A percentile compares a stretch with the other conserved stretches of the same genome.
Conservation (phyloP, 2,797 vertebrate species). For the Rhodeus uyekii region DNA sequence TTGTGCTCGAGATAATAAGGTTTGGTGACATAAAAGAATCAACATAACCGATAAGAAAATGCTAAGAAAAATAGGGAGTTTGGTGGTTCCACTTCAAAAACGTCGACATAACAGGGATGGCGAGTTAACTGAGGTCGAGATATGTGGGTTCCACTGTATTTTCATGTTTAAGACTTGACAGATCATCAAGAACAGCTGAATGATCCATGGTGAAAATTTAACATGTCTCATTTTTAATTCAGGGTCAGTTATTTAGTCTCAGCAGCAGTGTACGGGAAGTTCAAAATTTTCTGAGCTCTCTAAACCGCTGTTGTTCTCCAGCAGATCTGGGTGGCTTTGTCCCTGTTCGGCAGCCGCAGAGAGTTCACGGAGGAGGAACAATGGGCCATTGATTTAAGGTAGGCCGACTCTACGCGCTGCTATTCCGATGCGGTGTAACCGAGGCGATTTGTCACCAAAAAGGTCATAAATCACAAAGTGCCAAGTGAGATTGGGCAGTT, state of each 20-base stretch:
- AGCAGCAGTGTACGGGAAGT: not conserved
- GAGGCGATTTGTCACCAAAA: constrained; percentile 72
- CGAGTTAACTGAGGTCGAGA: too few species aligned
- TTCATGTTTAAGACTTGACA: not conserved
- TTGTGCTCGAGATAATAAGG: too few species aligned
- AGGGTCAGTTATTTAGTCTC: not conserved
- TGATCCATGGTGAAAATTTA: not conserved
- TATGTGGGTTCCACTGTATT: too few species aligned
- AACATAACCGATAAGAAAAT: too few species aligned
- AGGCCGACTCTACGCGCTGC: constrained; percentile 45
- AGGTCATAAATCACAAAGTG: constrained; percentile 72
- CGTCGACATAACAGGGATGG: too few species aligned
- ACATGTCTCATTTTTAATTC: not conserved
- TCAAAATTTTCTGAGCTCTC: not conserved
- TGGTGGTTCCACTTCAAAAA: too few species aligned
- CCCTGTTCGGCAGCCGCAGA: constrained; percentile 40
- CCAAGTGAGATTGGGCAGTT: constrained; percentile 51
- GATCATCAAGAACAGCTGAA: not conserved
- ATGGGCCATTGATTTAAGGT: constrained; percentile 58
- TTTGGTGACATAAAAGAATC: too few species aligned
- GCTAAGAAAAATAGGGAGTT: too few species aligned
- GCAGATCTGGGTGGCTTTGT: constrained; percentile 55
- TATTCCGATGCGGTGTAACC: constrained; percentile 49
- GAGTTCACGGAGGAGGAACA: constrained; percentile 49
- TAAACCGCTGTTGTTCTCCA: constrained; percentile 39